Base-by-base conservation (phyloP, 2,113 vertebrate species). In the Suricata suricatta region DNA sequence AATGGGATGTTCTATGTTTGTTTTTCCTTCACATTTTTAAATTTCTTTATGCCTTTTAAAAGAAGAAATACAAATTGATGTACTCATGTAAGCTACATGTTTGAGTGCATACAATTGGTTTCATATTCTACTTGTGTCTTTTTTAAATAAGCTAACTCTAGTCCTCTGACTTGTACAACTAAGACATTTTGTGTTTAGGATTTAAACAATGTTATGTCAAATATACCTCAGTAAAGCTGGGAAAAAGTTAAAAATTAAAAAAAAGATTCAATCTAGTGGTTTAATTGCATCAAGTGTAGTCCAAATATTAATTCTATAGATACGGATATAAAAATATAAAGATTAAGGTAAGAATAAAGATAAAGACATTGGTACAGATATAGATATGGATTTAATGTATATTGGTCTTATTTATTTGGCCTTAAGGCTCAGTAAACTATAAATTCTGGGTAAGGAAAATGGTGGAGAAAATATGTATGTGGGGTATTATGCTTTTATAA, bases 41-140 rank as follows among this genome's bases (percentile, higher is more conserved):
- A 69, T 74, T 88, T 96, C 29, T 95, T 33, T 72, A 4, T 94
- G n/a, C 5, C 31, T 94, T 94, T 95, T 64, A 90, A 92, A 97
- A 86, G 44, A 76, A 69, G 38, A 93, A 87, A 41, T 64, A 50
- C 17, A 68, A 80, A 90, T 95, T 44, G 71, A 38, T 44, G 0
- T 74, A 77, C 11, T 31, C n/a, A 35, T 63, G 1, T 44, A 19
- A 85, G 44, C 31, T 76, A 1, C 27, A 41, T 82, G 14, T 54
- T 33, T 72, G 35, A 81, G 41, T 52, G 4, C 27, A 31, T 86
- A 64, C 50, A 60, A 50, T 50, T 68, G 35, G 19, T 33, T 88
- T 63, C 17, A 41, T 88, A 16, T 71, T 93, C 23, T 69, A 25
- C 10, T 57, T 35, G 52, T 44, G 16, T 35, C 31, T 88, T 33